A percentile compares a stretch with the other conserved stretches of the same genome.
phyloP scores from a whole-genome alignment of 2,797 vertebrate genomes.

The Chelonia mydas region DNA sequence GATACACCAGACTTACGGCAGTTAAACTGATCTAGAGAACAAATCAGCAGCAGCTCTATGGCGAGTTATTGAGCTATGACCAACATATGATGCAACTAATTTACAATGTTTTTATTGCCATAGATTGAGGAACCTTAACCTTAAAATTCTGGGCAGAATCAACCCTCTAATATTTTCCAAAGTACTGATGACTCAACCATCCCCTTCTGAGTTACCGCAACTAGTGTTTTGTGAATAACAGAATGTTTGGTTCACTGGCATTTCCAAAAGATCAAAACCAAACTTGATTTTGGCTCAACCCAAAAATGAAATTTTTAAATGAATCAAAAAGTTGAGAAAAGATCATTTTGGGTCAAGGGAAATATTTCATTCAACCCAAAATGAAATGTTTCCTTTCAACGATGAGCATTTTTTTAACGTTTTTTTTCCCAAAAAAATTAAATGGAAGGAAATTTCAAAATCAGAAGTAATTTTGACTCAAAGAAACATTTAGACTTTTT shows the following conservation, averaged over 20 bases:
- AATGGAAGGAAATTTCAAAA: not conserved
- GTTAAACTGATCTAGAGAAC: constrained; percentile 54
- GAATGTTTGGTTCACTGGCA: not conserved
- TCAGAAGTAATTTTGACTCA: not conserved
- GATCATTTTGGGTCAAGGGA: not conserved
- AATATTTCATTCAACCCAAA: not conserved
- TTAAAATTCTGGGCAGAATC: not conserved
- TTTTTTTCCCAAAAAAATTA: not conserved
- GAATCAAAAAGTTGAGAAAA: not conserved
- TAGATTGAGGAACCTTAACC: not conserved
- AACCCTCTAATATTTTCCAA: not conserved
- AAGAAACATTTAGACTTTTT: not conserved
- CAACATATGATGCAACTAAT: not conserved
- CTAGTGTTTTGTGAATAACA: not conserved
- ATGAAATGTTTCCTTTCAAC: not conserved
- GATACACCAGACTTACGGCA: constrained; percentile 25
- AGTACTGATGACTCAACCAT: rapidly evolving
- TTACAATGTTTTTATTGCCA: not conserved
- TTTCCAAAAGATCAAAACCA: not conserved
- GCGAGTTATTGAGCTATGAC: not conserved
- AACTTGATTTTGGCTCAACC: not conserved
- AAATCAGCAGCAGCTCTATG: constrained; percentile 16
- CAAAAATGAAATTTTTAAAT: not conserved
- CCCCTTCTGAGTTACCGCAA: rapidly evolving
- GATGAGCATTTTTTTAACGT: not conserved